Evolutionary conservation across 2,888 invertebrate genomes (phyloP), one percentile per base, ranked within the genome.

Genomic region (Epiblema foenella): DNA sequence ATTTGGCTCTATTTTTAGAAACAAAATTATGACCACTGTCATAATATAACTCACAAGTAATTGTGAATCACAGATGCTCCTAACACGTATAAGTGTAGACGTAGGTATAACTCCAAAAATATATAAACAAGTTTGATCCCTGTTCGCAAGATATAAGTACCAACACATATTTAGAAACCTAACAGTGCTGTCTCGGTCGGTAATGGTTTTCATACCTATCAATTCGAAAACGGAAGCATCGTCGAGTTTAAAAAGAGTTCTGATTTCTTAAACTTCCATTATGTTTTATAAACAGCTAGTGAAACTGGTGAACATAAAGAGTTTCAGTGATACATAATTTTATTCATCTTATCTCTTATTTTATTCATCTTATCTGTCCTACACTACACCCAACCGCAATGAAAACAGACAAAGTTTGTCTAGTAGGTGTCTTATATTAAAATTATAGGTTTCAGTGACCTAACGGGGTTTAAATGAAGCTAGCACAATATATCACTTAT

Each of bases 1-100:
- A 29, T 17, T 33, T 33, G 29, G 7, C 29, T 24, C 37, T 60
- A n/a, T 46, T n/a, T 46, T 46, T 42, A 46, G 62, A 62, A 60
- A 29, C 29, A 15, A 42, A 59, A 20, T 39, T 59, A 42, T 59
- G 15, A 24, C n/a, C 20, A 24, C 7, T 58, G 58, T 20, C 37
- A 58, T 58, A 37, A 29, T 18, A 20, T 58, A 37, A 56, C 46
- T 46, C 46, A 46, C 46, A n/a, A 8, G 56, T 56, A 56, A 56
- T 29, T 29, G 56, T 56, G 24, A 29, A 18, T 52, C 20, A 20
- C 20, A 12, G 52, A 20, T 18, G 52, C 52, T 20, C 18, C 24
- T 46, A 46, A 46, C 46, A 46, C n/a, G n/a, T 46, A 12, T 42
- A 46, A n/a, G n/a, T 46, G 15, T 46, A 8, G 46, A n/a, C 8